Evolutionary conservation across 2,888 invertebrate genomes (phyloP).

Genomic region (Aphrophora alni): DNA sequence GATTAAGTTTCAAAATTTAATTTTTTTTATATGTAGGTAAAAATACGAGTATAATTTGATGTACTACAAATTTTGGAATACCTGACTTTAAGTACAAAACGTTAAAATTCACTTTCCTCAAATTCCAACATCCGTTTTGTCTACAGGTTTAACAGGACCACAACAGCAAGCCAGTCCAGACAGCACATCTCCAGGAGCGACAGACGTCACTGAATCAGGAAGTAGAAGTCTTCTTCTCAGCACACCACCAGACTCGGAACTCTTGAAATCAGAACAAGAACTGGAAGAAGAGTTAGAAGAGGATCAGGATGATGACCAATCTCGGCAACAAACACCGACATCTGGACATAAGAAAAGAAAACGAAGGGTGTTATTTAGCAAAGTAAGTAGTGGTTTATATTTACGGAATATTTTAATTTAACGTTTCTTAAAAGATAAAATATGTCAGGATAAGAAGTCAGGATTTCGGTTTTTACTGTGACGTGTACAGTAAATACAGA

Average conservation of each 20-base stretch:
- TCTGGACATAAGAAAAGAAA: conserved; percentile 85
- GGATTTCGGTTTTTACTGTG: no score
- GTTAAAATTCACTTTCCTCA: no score
- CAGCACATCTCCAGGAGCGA: conserved; percentile 73
- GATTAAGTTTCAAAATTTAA: no score
- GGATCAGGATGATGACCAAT: conserved; percentile 64
- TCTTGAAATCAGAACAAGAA: conserved; percentile 50
- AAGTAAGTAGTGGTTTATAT: conserved; percentile 60
- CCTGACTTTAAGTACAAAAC: no score
- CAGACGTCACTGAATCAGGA: conserved; percentile 55
- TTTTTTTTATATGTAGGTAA: no score
- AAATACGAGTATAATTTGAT: no score
- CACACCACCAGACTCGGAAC: conserved; percentile 32
- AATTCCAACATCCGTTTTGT: not conserved
- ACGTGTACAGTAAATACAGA: no score
- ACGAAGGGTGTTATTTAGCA: conserved; percentile 92
- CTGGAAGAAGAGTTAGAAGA: conserved; percentile 64
- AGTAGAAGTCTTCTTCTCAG: conserved; percentile 42
- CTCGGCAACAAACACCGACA: conserved; percentile 41
- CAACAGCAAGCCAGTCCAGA: conserved; percentile 82
- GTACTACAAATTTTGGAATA: no score
- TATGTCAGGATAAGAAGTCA: no score
- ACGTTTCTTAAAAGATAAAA: no score
- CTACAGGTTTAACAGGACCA: conserved; percentile 35
- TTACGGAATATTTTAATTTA: no score